Evolutionary conservation across 2,113 vertebrate genomes (phyloP).

Genomic region (Cebus imitator): DNA sequence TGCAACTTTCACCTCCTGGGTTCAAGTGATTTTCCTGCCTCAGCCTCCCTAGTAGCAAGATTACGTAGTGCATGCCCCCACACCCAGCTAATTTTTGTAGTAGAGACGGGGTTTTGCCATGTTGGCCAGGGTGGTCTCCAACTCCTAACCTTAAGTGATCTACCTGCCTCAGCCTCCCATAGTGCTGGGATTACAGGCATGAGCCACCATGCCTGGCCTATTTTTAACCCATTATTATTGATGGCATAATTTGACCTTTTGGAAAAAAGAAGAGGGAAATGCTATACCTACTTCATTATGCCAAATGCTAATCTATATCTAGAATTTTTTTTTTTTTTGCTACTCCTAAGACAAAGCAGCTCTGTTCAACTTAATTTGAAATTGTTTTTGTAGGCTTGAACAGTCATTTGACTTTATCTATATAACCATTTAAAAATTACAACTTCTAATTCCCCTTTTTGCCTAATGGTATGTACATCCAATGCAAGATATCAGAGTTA

Average conservation of each 20-base stretch:
- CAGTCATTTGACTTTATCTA: slow-evolving; percentile 22
- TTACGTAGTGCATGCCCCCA: no score
- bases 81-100: no score
- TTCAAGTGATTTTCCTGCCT: no score
- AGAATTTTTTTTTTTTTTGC: slow-evolving; percentile 18
- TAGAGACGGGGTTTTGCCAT: no score
- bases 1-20: no score
- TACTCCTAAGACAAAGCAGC: neutral
- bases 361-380: slow-evolving; percentile 42
- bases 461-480: neutral
- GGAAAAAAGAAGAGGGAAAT: slow-evolving; percentile 32
- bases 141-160: no score
- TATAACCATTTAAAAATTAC: neutral
- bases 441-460: neutral
- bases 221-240: neutral
- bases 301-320: neutral
- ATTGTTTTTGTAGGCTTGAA: slow-evolving; percentile 6
- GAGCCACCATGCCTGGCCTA: neutral
- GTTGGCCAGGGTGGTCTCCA: no score
- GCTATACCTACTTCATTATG: neutral
- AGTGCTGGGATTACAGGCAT: no score
- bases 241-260: slow-evolving; percentile 42
- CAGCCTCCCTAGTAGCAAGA: no score
- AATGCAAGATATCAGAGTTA: slow-evolving; percentile 21
- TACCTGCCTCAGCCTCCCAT: no score